A percentile compares a stretch with the other conserved stretches of the same genome.
Conservation (phyloP, 2,113 vertebrate species). For the Callospermophilus lateralis region DNA sequence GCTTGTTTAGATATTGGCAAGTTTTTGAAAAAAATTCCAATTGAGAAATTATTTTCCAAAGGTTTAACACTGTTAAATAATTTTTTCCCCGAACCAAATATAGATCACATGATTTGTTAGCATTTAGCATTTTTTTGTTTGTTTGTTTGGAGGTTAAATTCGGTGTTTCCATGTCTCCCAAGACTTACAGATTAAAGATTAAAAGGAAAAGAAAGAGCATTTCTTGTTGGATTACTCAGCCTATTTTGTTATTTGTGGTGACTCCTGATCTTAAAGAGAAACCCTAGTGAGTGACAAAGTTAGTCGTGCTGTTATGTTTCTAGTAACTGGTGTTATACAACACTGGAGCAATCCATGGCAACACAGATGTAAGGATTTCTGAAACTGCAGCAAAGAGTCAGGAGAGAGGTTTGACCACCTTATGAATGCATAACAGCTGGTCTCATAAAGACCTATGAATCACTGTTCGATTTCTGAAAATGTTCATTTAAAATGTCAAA, state of each 20-base stretch:
- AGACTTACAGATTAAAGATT: constrained; percentile 37
- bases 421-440: not conserved
- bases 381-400: not conserved
- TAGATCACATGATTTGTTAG: constrained; percentile 30
- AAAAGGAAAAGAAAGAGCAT: constrained; percentile 4
- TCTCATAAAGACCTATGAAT: not conserved
- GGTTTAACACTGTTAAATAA: not conserved
- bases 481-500: constrained; percentile 31
- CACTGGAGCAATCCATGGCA: not conserved
- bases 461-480: not conserved
- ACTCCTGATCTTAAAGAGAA: not conserved
- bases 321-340: not conserved
- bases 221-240: not conserved
- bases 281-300: not conserved
- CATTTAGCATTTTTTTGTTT: not conserved
- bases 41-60: constrained; percentile 52
- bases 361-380: not conserved
- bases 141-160: not conserved
- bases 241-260: constrained; percentile 19
- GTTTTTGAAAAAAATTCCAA: constrained; percentile 1
- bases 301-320: not conserved
- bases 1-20: constrained; percentile 23
- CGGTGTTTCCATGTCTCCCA: not conserved
- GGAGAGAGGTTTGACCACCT: not conserved
- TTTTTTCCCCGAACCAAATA: not conserved